Evolutionary conservation across 2,113 vertebrate genomes (phyloP).

Genomic region (Pomatorhinus ruficollis): DNA sequence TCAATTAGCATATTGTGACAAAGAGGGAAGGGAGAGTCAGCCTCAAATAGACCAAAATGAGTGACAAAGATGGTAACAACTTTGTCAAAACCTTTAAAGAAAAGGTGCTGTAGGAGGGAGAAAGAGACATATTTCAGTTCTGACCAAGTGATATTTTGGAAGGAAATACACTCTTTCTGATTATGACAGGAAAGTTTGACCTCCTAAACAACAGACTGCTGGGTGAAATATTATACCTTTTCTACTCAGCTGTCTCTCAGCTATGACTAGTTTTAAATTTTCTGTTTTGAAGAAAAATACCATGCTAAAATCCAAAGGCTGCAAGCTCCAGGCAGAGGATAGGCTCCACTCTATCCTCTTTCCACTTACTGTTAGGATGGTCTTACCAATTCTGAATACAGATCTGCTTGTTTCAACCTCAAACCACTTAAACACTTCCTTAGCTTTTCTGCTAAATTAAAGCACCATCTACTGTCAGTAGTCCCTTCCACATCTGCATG

Average conservation of each 20-base stretch:
- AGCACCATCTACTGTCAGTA: slow-evolving; percentile 62
- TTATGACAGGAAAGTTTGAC: neutral
- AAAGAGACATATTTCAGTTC: neutral
- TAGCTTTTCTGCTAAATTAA: slow-evolving; percentile 47
- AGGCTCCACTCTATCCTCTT: neutral
- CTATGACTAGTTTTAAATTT: neutral
- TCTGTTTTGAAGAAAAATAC: neutral
- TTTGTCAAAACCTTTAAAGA: neutral
- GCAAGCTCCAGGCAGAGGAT: neutral
- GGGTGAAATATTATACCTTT: neutral
- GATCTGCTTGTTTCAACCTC: neutral
- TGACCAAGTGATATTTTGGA: neutral
- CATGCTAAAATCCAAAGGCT: neutral
- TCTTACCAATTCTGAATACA: neutral
- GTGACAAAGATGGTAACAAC: neutral
- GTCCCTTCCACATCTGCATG: slow-evolving; percentile 19
- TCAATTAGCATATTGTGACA: neutral
- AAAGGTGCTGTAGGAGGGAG: neutral
- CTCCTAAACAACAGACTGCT: neutral
- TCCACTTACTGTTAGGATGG: neutral
- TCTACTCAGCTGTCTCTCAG: neutral
- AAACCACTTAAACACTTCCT: neutral
- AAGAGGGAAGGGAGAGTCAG: neutral
- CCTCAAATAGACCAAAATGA: neutral
- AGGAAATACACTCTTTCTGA: neutral